Conservation (phyloP, 1,140 invertebrate species). For the Cotesia glomerata region DNA sequence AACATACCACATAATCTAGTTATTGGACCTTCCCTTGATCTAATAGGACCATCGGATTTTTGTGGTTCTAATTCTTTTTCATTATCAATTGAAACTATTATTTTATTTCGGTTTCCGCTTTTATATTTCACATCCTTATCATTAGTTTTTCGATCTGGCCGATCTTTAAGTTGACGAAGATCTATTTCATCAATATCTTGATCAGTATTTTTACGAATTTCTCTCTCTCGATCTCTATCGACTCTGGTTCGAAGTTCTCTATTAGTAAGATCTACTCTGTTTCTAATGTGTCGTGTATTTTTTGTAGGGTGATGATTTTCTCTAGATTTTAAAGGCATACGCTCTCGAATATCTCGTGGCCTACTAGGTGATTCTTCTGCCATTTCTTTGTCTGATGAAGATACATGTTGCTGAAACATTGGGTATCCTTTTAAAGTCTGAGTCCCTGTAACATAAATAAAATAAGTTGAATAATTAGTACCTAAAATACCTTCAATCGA, state of each 20-base stretch:
- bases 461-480: neutral
- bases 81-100: slow-evolving; percentile 37
- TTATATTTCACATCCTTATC: slow-evolving; percentile 44
- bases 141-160: slow-evolving; percentile 31
- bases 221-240: slow-evolving; percentile 33
- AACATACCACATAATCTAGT: slow-evolving; percentile 51
- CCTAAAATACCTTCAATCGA: neutral
- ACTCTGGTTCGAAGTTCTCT: slow-evolving; percentile 35
- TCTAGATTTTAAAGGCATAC: slow-evolving; percentile 55
- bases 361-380: slow-evolving; percentile 54
- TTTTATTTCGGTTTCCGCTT: slow-evolving; percentile 42
- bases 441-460: slow-evolving; percentile 46
- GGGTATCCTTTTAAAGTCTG: slow-evolving; percentile 63
- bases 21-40: slow-evolving; percentile 57
- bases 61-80: slow-evolving; percentile 52
- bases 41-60: slow-evolving; percentile 52
- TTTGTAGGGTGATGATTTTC: slow-evolving; percentile 57
- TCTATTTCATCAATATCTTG: slow-evolving; percentile 48
- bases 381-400: slow-evolving; percentile 61
- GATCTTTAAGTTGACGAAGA: slow-evolving; percentile 48
- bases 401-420: slow-evolving; percentile 60
- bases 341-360: slow-evolving; percentile 47
- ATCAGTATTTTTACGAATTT: slow-evolving; percentile 15
- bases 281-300: slow-evolving; percentile 50
- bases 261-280: slow-evolving; percentile 39